These are phyloP conservation scores for Chiridota heheva DNA, from an alignment of 35 echinoderm and acorn worm species.

Conservation along the genomic window DNA sequence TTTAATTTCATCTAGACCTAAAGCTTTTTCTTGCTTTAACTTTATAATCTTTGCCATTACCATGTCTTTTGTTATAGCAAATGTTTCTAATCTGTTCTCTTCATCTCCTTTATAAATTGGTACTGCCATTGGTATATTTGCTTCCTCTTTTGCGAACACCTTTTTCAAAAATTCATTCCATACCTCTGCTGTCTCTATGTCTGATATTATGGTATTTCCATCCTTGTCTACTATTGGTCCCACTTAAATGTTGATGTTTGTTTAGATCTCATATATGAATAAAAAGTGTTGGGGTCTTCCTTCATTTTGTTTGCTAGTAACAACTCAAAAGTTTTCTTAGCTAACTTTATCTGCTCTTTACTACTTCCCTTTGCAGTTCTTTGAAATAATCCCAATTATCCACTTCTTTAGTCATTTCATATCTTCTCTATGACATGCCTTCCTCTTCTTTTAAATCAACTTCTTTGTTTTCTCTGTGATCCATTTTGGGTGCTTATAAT, in stretches of 20 bases:
- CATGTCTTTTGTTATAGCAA: neutral
- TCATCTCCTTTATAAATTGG: neutral
- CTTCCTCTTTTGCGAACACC: neutral
- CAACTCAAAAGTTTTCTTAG: neutral
- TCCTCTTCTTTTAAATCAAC: too few species aligned
- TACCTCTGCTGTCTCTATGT: neutral
- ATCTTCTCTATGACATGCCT: too few species aligned
- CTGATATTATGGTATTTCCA: too few species aligned
- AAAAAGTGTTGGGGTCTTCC: neutral
- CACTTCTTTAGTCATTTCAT: too few species aligned
- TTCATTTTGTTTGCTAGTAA: conserved; percentile 11
- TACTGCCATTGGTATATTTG: neutral
- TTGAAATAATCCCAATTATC: neutral
- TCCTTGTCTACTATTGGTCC: too few species aligned
- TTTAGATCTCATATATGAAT: conserved; percentile 23
- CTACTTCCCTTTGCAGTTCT: neutral
- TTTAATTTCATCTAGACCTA: conserved; percentile 12
- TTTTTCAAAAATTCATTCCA: conserved; percentile 16
- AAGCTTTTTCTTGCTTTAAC: neutral
- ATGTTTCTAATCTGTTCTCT: neutral
- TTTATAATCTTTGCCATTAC: neutral
- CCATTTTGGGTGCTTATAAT: too few species aligned
- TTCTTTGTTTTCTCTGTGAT: too few species aligned
- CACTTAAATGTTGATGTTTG: neutral
- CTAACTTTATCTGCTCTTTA: neutral